These are phyloP conservation scores for Araneus ventricosus DNA, from an alignment of 1,140 invertebrate genomes.

Conservation along the genomic window DNA sequence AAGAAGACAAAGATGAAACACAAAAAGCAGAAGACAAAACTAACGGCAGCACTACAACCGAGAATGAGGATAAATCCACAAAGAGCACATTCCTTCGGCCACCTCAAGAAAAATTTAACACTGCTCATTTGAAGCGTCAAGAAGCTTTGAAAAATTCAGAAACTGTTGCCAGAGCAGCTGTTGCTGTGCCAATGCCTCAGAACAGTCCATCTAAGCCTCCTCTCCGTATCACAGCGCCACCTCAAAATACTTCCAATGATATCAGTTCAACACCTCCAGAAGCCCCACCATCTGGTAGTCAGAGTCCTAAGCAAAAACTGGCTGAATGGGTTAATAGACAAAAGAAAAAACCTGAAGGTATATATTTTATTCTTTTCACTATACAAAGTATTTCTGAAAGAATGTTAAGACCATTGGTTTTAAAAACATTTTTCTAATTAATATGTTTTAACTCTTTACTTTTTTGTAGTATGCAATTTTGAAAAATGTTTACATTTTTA, in stretches of 20 bases:
- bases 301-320: constrained; percentile 65
- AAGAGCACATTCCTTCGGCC: constrained; percentile 50
- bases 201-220: constrained; percentile 57
- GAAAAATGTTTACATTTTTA: too few species aligned
- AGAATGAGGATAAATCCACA: not conserved
- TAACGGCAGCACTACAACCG: not conserved
- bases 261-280: constrained; percentile 13
- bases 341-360: constrained; percentile 72
- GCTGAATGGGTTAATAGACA: constrained; percentile 69
- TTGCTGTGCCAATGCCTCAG: constrained; percentile 23
- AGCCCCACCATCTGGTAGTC: constrained; percentile 51
- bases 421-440: too few species aligned
- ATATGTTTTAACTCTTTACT: too few species aligned
- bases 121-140: constrained; percentile 45
- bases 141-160: constrained; percentile 67
- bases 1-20: constrained; percentile 28
- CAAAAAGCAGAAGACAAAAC: not conserved
- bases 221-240: not conserved
- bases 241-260: not conserved
- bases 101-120: constrained; percentile 64
- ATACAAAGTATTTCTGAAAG: not conserved
- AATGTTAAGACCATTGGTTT: too few species aligned
- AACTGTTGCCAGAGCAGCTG: constrained; percentile 64
- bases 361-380: not conserved
- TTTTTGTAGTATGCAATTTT: too few species aligned